phyloP scores from a whole-genome alignment of 2,113 vertebrate species.

The Crotalus viridis region DNA sequence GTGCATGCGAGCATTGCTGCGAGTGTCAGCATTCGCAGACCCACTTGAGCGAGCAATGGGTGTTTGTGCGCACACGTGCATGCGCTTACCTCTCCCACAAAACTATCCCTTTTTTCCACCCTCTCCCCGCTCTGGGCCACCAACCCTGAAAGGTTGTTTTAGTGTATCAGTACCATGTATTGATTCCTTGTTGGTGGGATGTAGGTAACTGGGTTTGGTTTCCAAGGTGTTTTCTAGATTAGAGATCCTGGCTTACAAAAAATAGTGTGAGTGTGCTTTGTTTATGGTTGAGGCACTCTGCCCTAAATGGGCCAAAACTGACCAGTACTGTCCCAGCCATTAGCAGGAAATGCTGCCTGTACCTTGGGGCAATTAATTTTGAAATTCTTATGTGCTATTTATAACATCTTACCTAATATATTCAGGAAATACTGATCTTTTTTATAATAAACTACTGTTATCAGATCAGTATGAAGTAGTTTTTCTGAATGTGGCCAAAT shows the following conservation, averaged over 20 bases:
- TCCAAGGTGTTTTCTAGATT: background rate
- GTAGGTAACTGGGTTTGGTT: background rate
- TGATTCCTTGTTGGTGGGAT: background rate
- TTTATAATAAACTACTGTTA: background rate
- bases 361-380: background rate
- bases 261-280: background rate
- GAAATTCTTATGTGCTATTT: background rate
- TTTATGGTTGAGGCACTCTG: background rate
- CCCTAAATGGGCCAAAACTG: background rate
- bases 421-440: background rate
- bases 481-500: background rate
- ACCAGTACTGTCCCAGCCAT: background rate
- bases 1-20: no score
- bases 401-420: background rate
- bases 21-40: no score
- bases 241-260: background rate
- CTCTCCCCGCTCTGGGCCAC: no score
- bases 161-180: background rate
- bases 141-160: no score
- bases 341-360: background rate
- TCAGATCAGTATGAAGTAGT: background rate
- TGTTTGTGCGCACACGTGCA: no score
- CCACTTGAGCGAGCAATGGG: no score
- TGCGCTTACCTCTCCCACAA: no score
- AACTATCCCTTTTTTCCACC: no score